Percentiles rank a stretch among this genome's conserved stretches.
phyloP scores from a whole-genome alignment of 2,888 invertebrate species.

The Drosophila pseudotalamancana region DNA sequence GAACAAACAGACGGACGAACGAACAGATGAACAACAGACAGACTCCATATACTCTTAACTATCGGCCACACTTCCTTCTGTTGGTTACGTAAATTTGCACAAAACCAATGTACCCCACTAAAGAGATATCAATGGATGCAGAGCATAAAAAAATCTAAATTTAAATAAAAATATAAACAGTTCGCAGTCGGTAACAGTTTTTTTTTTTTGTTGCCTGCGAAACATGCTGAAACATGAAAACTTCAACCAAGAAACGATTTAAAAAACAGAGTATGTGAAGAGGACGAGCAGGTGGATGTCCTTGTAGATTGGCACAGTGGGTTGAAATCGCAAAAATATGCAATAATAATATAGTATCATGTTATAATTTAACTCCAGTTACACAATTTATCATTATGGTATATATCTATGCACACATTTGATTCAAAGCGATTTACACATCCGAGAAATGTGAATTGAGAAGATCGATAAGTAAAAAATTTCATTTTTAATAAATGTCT shows the following conservation, averaged over 20 bases:
- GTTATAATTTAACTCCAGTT: too few species aligned
- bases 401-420: too few species aligned
- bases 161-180: constrained; percentile 20
- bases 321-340: background rate
- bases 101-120: constrained; percentile 4
- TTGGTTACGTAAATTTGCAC: background rate
- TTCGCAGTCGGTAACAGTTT: constrained; percentile 57
- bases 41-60: too few species aligned
- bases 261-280: background rate
- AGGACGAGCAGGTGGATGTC: constrained; percentile 71
- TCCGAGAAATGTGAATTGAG: too few species aligned
- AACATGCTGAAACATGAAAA: constrained; percentile 33
- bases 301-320: constrained; percentile 54
- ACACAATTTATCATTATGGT: too few species aligned
- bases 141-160: constrained; percentile 10
- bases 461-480: too few species aligned
- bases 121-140: background rate
- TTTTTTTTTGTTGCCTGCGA: constrained; percentile 38
- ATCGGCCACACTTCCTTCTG: too few species aligned
- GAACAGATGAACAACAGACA: too few species aligned
- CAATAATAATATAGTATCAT: background rate
- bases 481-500: too few species aligned
- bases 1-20: too few species aligned
- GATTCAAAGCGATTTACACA: too few species aligned
- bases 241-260: constrained; percentile 31